phyloP scores from a whole-genome alignment of 2,888 invertebrate species.

The Periphyllus acericola region DNA sequence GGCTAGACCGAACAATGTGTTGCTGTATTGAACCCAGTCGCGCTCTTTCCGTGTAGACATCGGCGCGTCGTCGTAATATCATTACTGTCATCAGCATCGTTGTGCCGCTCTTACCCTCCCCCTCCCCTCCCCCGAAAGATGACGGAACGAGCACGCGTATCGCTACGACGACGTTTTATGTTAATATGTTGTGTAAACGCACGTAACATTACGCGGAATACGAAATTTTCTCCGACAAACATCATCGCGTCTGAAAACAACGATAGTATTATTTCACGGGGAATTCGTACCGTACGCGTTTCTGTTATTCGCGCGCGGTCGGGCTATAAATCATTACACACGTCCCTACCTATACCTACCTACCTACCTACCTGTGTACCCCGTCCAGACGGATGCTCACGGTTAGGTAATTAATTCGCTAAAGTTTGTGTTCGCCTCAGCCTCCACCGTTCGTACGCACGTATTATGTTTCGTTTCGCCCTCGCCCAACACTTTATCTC shows the following conservation, averaged over 20 bases:
- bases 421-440: not conserved
- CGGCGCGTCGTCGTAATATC: too few relatives aligned
- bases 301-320: not conserved
- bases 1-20: too few relatives aligned
- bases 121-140: too few relatives aligned
- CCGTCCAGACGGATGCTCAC: not conserved
- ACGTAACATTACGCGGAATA: not conserved
- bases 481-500: not conserved
- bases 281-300: not conserved
- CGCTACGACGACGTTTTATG: not conserved
- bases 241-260: not conserved
- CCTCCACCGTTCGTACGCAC: not conserved
- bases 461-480: not conserved
- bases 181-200: not conserved
- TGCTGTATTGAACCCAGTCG: too few relatives aligned
- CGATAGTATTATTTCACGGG: not conserved
- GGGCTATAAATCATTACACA: not conserved
- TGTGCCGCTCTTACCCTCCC: too few relatives aligned
- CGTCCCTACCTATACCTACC: too few relatives aligned
- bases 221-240: not conserved
- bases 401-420: not conserved
- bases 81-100: too few relatives aligned
- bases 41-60: too few relatives aligned
- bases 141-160: rapidly evolving
- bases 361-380: too few relatives aligned